Evolutionary conservation across 2,888 invertebrate species (phyloP), one percentile per base, ranked within the genome.

Genomic region (Yponomeuta plumbellus): DNA sequence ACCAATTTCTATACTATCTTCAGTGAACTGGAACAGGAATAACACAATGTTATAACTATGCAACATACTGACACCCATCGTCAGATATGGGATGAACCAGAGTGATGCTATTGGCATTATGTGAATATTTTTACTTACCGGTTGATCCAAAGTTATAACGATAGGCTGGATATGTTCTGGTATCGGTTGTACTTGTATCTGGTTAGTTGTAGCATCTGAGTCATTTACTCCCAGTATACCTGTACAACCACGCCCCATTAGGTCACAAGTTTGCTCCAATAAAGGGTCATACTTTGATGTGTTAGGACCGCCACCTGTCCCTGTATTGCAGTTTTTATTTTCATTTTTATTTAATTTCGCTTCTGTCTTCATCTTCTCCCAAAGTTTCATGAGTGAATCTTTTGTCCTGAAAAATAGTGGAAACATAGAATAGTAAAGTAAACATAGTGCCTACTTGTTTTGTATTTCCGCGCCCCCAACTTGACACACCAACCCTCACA

Each of bases 351-450:
- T 59, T 21, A 59, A 8, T 21, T 59, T 59, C 21, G 59, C 59
- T 23, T 21, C 22, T 8, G 22, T 10, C 22, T 59, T 59, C 8
- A 59, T 21, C 11, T 59, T 59, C 8, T 59, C 59, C 59, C 59
- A 59, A 21, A 59, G 21, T 59, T 59, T 59, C 22, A 59, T 22
- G 10, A 23, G 59, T 21, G 59, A 59, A 59, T 59, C 59, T 59
- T 59, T 59, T 59, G 59, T 22, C 22, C 59, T 59, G 58, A 59
- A 59, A 59, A 59, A 59, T 22, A 59, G 21, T 58, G 10, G 21
- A 21, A 11, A 58, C 21, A 11, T 58, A 21, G 20, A 20, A 20
- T 20, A 59, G 3, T 20, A n/a, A n/a, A n/a, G n/a, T n/a, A 23
- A 22, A 22, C 21, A 59, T 23, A 34, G 21, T 59, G 13, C 23